Base-by-base conservation (phyloP, 2,113 vertebrate species). In the Meriones unguiculatus region DNA sequence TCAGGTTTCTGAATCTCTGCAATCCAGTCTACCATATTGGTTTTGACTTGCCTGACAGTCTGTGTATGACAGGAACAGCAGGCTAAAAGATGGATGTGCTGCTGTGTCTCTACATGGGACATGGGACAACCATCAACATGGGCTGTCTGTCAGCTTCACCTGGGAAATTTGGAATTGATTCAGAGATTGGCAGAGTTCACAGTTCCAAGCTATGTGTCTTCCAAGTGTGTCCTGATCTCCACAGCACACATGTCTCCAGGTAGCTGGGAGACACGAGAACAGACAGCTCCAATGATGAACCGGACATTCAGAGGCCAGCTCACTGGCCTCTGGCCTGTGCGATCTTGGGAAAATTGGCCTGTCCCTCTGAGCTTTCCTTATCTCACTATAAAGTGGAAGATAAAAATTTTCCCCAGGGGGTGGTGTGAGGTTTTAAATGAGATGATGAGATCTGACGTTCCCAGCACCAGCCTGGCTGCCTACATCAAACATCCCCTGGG, bases 401-500 rank as follows among this genome's bases (percentile, higher is more conserved):
- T 91, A 52, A 89, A 54, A 52, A 13, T 35, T 20, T 35, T 25
- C 22, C 28, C 64, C 54, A 17, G 14, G 64, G 22, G 18, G 24
- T 24, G n/a, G 15, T 69, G 12, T 17, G 13, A 76, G 2, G 22
- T 57, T 86, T n/a, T 77, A 57, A 46, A 24, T 6, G 17, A 86
- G 25, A 35, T 0, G 7, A 75, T 62, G 6, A 54, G 22, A 3
- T 30, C 15, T 17, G 5, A 17, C 38, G 64, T 75, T 69, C 62
- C 84, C 73, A 50, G 30, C 13, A 65, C 15, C 22, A 2, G 92
- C 6, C 62, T 46, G 57, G 72, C 30, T 17, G 28, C 69, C 57
- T 72, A 0, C 4, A 59, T 7, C 14, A 17, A 86, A 38, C n/a
- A 22, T 0, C 2, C 2, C 0, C 10, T 10, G 0, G 8, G 46